A percentile compares a stretch with the other conserved stretches of the same genome.
Conservation (phyloP, 2,888 invertebrate genomes). For the Ariolimax columbianus region DNA sequence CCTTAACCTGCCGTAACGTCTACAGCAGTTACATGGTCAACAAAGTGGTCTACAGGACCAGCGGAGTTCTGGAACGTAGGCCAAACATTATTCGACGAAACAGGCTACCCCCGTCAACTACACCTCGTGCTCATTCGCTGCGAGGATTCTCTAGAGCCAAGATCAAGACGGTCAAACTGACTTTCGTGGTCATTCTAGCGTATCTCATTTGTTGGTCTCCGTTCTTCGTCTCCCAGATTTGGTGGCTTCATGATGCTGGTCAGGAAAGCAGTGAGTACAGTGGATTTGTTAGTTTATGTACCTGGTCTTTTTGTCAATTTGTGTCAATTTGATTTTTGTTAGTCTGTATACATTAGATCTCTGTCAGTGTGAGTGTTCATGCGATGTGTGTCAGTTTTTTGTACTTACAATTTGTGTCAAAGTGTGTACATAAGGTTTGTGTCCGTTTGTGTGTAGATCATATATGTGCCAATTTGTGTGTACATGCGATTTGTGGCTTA, state of each 20-base stretch:
- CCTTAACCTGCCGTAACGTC: constrained; percentile 7
- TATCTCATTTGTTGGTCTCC: constrained; percentile 86
- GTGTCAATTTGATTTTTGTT: neutral
- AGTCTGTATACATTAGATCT: neutral
- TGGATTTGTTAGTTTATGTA: too few species aligned
- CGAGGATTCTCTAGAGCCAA: constrained; percentile 78
- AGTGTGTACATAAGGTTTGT: too few species aligned
- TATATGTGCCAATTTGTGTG: too few species aligned
- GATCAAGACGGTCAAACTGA: constrained; percentile 80
- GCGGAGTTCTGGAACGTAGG: neutral
- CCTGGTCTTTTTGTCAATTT: neutral
- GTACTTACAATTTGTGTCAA: too few species aligned
- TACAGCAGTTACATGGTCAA: constrained; percentile 27
- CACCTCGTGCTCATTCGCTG: constrained; percentile 64
- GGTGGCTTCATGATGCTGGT: constrained; percentile 79
- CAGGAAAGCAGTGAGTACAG: constrained; percentile 52
- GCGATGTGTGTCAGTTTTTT: too few species aligned
- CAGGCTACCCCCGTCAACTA: constrained; percentile 4
- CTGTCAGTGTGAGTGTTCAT: too few species aligned
- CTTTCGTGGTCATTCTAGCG: constrained; percentile 78
- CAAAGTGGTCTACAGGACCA: neutral
- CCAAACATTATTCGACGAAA: neutral
- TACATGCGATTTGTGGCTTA: too few species aligned
- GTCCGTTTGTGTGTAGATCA: too few species aligned
- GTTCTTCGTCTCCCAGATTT: constrained; percentile 84